These are phyloP conservation scores for Pygmarrhopalites habei DNA, from an alignment of 1,140 invertebrate species.

Conservation along the genomic window DNA sequence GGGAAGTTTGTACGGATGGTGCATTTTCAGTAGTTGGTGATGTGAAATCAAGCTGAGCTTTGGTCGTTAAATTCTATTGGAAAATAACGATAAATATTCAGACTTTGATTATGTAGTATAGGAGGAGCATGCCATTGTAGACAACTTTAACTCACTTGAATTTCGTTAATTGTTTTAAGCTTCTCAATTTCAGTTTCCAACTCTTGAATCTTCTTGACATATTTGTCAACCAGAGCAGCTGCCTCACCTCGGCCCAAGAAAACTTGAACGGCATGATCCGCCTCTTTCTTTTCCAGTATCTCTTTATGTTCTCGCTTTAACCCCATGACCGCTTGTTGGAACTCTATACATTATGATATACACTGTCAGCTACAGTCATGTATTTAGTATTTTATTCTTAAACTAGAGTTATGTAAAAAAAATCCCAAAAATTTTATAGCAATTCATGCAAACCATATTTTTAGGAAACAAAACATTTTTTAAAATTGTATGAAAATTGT, in stretches of 20 bases:
- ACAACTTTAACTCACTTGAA: constrained; percentile 40
- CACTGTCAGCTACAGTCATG: no score
- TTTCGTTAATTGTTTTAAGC: constrained; percentile 44
- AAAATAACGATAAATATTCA: no score
- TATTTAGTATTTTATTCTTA: no score
- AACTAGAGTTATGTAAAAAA: no score
- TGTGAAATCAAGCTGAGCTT: constrained; percentile 41
- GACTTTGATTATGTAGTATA: no score
- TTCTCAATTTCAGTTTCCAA: constrained; percentile 46
- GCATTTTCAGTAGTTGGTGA: constrained; percentile 29
- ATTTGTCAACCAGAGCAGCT: constrained; percentile 43
- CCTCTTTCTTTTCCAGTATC: constrained; percentile 40
- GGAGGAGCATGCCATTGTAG: no score
- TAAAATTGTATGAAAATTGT: no score
- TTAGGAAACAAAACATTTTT: no score
- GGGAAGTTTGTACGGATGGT: background rate
- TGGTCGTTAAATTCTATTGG: constrained; percentile 41
- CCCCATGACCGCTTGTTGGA: constrained; percentile 45
- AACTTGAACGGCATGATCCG: constrained; percentile 42
- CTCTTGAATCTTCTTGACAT: constrained; percentile 43
- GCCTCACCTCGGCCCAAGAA: constrained; percentile 44
- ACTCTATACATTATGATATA: no score
- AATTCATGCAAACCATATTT: no score
- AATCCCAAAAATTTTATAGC: no score
- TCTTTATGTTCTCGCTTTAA: constrained; percentile 45